Base-by-base conservation (phyloP, 1,140 invertebrate genomes). In the Ruditapes philippinarum region DNA sequence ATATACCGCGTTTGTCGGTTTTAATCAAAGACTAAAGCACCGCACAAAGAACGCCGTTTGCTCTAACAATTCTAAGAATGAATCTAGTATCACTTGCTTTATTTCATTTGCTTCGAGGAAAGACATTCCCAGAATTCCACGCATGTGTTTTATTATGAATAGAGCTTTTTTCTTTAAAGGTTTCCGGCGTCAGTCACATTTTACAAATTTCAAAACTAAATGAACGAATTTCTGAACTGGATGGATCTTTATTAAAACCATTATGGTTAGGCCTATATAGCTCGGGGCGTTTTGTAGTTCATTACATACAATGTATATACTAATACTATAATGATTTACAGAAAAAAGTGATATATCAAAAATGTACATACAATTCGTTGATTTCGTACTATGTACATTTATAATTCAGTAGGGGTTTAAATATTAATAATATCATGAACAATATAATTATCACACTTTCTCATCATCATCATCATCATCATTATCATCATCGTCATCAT, bases 131-230 rank as follows among this genome's bases (percentile, higher is more conserved):
- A 33, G 74, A 78, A 78, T 78, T 25, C 45, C 74, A 17, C 42
- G 40, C 74, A 78, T 78, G 74, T 78, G 74, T 78, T 78, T 78
- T 78, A 78, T 78, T 78, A 78, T 78, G 74, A n/a, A 28, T 25
- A 22, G 51, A 54, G 74, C 1, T 14, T 78, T 78, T 78, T 78
- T 78, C 40, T 11, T 70, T 70, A 38, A 22, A 70, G 65, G 25
- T 33, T 70, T 62, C 65, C 65, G 33, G 7, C 65, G 33, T 22
- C 28, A 11, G 36, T 70, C 33, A 22, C 65, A 70, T 36, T 70
- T 70, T 5, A 5, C 38, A n/a, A 70, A 40, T 70, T 70, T 19
- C 57, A n/a, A 62, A 62, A 62, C n/a, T n/a, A 62, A 62, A n/a
- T 62, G 57, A 62, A 62, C 25, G 57, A 62, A 28, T 62, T 62